phyloP scores from a whole-genome alignment of 2,113 vertebrate genomes.

The Thomomys bottae region DNA sequence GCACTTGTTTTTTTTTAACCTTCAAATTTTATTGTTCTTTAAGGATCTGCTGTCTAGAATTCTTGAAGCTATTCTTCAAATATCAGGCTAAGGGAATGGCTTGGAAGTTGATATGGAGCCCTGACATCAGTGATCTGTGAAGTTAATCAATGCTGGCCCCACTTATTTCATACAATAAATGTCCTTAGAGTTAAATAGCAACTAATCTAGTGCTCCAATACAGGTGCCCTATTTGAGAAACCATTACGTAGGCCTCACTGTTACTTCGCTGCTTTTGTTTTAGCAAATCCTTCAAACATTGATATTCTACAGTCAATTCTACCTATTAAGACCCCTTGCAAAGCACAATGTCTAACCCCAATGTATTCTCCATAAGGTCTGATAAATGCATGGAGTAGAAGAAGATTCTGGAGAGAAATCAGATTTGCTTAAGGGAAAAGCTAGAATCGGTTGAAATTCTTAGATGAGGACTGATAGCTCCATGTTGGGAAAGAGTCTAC shows the following conservation, averaged over 20 bases:
- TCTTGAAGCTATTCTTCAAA: conserved; percentile 6
- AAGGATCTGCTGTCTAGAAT: neutral
- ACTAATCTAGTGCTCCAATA: neutral
- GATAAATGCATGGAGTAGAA: neutral
- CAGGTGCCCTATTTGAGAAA: neutral
- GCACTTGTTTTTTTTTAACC: neutral
- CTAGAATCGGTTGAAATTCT: neutral
- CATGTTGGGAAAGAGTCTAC: neutral
- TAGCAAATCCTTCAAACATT: neutral
- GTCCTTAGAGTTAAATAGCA: neutral
- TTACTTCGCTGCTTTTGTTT: neutral
- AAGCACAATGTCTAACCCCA: neutral
- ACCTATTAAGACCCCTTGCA: neutral
- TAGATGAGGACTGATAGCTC: neutral
- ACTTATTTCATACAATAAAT: neutral
- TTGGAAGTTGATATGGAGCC: neutral
- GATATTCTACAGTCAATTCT: neutral
- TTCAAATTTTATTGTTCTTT: conserved; percentile 12
- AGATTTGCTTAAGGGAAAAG: neutral
- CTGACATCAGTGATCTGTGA: neutral
- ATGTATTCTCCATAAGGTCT: neutral
- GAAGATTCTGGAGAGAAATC: neutral
- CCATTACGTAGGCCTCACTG: rapidly evolving
- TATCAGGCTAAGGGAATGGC: neutral
- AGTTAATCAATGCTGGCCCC: neutral